Percentiles rank a stretch among this genome's conserved stretches.
Evolutionary conservation across 2,888 invertebrate species (phyloP).

Genomic region (Platerodrilus igneus): DNA sequence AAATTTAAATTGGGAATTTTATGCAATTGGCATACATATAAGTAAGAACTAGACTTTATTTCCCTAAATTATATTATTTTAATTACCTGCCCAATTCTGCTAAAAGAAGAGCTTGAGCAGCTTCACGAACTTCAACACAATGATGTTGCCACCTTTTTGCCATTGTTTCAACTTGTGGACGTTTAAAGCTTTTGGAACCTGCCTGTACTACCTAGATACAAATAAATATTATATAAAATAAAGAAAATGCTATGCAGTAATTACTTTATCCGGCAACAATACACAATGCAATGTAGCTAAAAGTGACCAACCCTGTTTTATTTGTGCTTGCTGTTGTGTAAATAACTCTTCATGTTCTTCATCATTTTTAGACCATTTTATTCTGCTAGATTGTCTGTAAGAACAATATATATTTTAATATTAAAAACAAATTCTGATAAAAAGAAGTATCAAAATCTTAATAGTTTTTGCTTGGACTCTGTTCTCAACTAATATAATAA

Average conservation of each 20-base stretch:
- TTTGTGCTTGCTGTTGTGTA: constrained; percentile 84
- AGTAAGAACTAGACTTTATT: no score
- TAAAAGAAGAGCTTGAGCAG: constrained; percentile 89
- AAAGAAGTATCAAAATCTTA: no score
- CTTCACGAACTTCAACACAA: constrained; percentile 94
- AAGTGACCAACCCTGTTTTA: constrained; percentile 96
- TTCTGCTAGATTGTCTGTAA: constrained; percentile 58
- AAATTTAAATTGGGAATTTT: no score
- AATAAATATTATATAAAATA: constrained; percentile 1
- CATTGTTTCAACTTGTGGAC: constrained; percentile 97
- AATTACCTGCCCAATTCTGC: constrained; percentile 83
- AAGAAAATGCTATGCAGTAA: not conserved
- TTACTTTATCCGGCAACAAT: constrained; percentile 86
- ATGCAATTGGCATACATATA: no score
- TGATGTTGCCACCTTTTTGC: constrained; percentile 98
- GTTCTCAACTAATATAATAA: no score
- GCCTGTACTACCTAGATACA: constrained; percentile 43
- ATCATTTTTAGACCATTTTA: constrained; percentile 66
- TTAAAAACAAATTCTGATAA: no score
- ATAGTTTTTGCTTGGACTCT: no score
- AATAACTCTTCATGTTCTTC: constrained; percentile 80
- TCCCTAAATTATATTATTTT: no score
- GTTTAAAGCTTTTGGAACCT: constrained; percentile 76
- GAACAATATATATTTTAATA: no score
- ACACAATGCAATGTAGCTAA: constrained; percentile 95